Base-by-base conservation (phyloP, 2,888 invertebrate species). In the Nymphalis urticae region DNA sequence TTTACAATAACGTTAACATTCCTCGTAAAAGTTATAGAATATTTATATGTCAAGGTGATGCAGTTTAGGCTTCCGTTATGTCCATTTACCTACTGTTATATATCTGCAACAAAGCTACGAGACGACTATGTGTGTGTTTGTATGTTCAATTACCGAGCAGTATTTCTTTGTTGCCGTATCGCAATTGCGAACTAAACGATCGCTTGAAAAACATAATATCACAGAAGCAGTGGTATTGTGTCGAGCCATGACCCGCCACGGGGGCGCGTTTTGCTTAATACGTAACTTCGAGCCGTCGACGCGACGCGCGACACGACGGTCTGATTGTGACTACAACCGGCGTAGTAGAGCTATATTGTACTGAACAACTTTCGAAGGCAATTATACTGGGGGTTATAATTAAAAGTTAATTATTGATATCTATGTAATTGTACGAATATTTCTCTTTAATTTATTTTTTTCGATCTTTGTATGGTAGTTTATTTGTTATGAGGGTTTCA, bases 101-200 rank as follows among this genome's bases (percentile, higher is more conserved):
- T 16, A n/a, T 48, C 24, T 62, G 61, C 51, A 42, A 53, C 42
- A 7, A 65, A 59, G 50, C 50, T 32, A 51, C 21, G 50, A 66
- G 50, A 74, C 62, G 65, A 48, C 27, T 65, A 47, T 50, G 67
- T 63, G 36, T n/a, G n/a, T n/a, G n/a, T n/a, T n/a, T n/a, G n/a
- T n/a, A n/a, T n/a, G 65, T 70, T 61, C 42, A 68, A 61, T 89
- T 94, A 96, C 96, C 96, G 80, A 96, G 90, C 77, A 96, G 88
- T 71, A 96, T 92, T 90, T 96, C 96, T 87, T 94, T 95, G 85
- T 94, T 93, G 76, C 94, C 94, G 85, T 94, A 94, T 81, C 96
- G 89, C 72, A 95, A 91, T 62, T 95, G 93, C 75, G 94, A 93
- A 80, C 92, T 86, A 82, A 90, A 90, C 48, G 89, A 87, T 79